These are phyloP conservation scores for Acanthococcus lagerstroemiae DNA, from an alignment of 2,888 invertebrate species.

Conservation along the genomic window DNA sequence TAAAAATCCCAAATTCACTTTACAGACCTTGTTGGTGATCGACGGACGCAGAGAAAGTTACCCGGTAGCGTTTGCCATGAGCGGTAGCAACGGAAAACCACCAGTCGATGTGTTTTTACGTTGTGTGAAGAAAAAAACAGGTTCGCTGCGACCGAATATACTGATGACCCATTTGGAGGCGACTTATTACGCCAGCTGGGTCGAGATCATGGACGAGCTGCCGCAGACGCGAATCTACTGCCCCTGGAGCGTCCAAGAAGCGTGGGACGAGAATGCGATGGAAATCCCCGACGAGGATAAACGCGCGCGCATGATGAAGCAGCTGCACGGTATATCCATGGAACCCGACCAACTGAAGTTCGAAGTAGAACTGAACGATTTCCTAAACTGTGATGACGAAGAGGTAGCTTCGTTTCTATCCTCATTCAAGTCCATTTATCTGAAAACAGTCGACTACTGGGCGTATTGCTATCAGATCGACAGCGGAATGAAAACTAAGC, in stretches of 20 bases:
- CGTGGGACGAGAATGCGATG: not conserved
- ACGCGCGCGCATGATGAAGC: not conserved
- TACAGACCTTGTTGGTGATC: not conserved
- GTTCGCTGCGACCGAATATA: not conserved
- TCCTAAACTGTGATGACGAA: not conserved
- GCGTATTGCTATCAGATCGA: not conserved
- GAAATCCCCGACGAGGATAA: not conserved
- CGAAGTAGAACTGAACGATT: not conserved
- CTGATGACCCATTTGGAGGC: not conserved
- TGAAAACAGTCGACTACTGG: not conserved
- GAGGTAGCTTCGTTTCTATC: not conserved
- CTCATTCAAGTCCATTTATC: not conserved
- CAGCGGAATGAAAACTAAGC: not conserved
- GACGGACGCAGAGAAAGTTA: not conserved
- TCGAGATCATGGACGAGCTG: not conserved
- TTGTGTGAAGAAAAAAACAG: not conserved
- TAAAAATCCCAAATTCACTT: not conserved
- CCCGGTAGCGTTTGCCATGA: not conserved
- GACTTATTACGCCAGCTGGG: not conserved
- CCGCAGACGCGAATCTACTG: not conserved
- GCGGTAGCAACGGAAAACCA: not conserved
- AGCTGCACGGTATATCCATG: not conserved
- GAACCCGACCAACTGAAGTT: not conserved
- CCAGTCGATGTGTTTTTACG: not conserved
- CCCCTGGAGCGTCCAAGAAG: not conserved